Evolutionary conservation across 1,140 invertebrate genomes (phyloP), one percentile per base, ranked within the genome.

Genomic region (Tyrophagus putrescentiae): DNA sequence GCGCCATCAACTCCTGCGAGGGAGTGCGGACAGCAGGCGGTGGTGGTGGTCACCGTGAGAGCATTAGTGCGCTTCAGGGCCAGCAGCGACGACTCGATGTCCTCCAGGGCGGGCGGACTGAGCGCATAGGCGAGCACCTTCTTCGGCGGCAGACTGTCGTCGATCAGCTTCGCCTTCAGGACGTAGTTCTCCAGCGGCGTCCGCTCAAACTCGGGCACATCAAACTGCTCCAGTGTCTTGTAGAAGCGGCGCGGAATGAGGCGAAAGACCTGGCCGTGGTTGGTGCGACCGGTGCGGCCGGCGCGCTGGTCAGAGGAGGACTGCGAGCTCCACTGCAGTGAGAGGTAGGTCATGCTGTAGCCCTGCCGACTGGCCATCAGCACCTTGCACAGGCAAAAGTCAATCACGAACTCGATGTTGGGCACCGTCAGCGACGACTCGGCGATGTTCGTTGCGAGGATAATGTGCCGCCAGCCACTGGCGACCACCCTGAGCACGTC

Each of bases 361-460:
- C 69, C 4, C 75, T 69, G 70, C 94, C 84, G 45, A 21, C 18
- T 48, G 52, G 79, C 80, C 1, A 82, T 74, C 58, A 92, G 71
- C 36, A 80, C 77, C 74, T 94, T 96, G 29, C 86, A 89, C 16
- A 96, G 74, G 72, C 92, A 96, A 72, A 91, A 96, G 74, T 98
- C 94, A 67, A 98, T 87, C 5, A 98, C 90, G 76, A 90, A 96
- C 70, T 82, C 84, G 29, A 94, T 82, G 73, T 96, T 87, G 31
- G 85, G 81, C 31, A 98, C 87, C 4, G 94, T 98, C 48, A 98
- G 85, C 27, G 91, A 93, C 70, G 88, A 95, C 73, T 98, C 95
- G 0, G 92, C 91, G 65, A 98, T 93, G 72, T 97, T 94, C 5
- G 94, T 98, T 0, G 91, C 79, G 1, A 98, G 74, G 68, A 98